These are phyloP conservation scores for Bellardia bayeri DNA, from an alignment of 2,888 invertebrate genomes.

Conservation along the genomic window DNA sequence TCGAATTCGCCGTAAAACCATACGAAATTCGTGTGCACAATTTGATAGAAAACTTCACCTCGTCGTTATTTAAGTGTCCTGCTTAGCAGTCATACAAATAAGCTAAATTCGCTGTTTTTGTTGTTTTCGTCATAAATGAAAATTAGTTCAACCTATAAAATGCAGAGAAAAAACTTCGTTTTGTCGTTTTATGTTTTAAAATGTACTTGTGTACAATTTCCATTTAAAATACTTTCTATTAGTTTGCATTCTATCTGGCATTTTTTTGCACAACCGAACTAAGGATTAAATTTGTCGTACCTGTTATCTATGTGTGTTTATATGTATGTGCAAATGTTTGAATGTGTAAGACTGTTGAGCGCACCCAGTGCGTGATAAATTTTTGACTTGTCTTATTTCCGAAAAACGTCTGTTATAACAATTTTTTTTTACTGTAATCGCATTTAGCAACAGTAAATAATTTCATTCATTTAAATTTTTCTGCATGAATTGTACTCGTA, in stretches of 20 bases:
- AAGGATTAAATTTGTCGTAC: conserved; percentile 6
- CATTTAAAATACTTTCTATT: conserved; percentile 6
- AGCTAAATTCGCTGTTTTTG: conserved; percentile 37
- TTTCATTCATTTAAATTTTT: conserved; percentile 36
- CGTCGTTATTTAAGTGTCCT: conserved; percentile 57
- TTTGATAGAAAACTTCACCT: conserved; percentile 58
- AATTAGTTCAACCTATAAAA: conserved; percentile 66
- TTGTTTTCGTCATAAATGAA: conserved; percentile 37
- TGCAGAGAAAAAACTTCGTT: conserved; percentile 37
- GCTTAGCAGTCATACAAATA: conserved; percentile 21
- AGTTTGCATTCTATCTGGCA: not conserved
- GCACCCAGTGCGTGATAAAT: conserved; percentile 45
- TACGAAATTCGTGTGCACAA: conserved; percentile 50
- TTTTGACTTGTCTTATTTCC: conserved; percentile 19
- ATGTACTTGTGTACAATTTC: conserved; percentile 4
- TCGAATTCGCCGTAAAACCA: conserved; percentile 46
- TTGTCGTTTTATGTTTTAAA: not conserved
- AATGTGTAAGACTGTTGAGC: conserved; percentile 15
- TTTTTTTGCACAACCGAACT: not conserved
- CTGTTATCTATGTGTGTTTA: not conserved
- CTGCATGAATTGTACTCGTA: not conserved
- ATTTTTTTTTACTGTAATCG: not conserved
- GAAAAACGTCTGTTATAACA: conserved; percentile 33
- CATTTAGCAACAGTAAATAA: conserved; percentile 10
- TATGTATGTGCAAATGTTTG: not conserved